Evolutionary conservation across 2,888 invertebrate species (phyloP), one percentile per base, ranked within the genome.

Genomic region (Papilio elwesi): DNA sequence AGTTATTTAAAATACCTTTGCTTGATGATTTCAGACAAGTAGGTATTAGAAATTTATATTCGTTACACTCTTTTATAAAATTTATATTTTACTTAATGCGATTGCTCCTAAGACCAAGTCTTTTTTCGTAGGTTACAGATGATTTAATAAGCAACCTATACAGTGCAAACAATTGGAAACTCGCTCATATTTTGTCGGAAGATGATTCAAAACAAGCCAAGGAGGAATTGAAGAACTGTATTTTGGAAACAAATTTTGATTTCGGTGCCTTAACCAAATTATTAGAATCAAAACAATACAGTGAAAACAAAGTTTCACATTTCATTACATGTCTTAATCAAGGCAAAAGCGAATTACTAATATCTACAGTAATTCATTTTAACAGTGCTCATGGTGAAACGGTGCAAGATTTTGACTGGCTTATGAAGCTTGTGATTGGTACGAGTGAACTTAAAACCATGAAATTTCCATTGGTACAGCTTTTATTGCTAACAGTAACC

Each of bases 371-470:
- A 3, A 77, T 82, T 73, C 76, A 84, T 53, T 79, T 83, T 64
- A 87, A 84, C 67, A 85, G 85, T 78, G 73, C 48, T 16, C 78
- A 81, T 77, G 86, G 89, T 73, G 85, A 89, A 77, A 83, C 79
- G 43, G 51, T 89, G 10, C 75, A 76, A 36, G 78, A 83, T 73
- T 87, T 86, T 79, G 83, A 89, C 76, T 91, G 90, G 90, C 66
- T 80, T 53, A 72, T 89, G 4, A 90, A 90, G 79, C 76, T 83
- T 62, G 79, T 90, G 51, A 74, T 87, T 49, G 91, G 91, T 12
- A 87, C 87, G 49, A 89, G 89, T 79, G 85, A 87, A 76, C 75
- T 89, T 38, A 88, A 87, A 78, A 83, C 83, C 36, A 74, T 86
- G 49, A 83, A 79, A 76, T 88, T 87, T 78, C 84, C 90, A 26